Conservation (phyloP, 1,140 invertebrate species). For the Lucilia sericata region DNA sequence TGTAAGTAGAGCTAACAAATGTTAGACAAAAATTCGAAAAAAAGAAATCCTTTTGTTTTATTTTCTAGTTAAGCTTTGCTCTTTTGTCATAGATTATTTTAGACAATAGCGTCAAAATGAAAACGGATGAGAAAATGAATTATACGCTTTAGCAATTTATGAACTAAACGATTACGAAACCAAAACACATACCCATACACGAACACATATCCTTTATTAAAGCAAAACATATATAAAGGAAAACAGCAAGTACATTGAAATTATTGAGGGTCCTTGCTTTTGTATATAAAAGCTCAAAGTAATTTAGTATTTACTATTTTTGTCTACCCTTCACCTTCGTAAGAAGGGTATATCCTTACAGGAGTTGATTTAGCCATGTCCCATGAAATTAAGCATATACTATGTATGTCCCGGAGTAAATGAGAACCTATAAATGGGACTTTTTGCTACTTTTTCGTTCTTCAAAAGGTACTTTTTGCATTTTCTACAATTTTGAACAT, state of each 20-base stretch:
- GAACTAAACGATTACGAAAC: slow-evolving; percentile 39
- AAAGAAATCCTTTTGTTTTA: slow-evolving; percentile 13
- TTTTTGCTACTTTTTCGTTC: no score
- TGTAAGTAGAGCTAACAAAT: background rate
- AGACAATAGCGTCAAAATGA: slow-evolving; percentile 44
- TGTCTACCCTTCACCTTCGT: no score
- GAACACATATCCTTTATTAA: background rate
- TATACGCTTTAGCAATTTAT: slow-evolving; percentile 43
- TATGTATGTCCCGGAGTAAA: no score
- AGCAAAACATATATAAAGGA: slow-evolving; percentile 4
- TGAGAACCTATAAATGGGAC: no score
- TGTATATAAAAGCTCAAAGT: background rate
- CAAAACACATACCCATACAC: background rate
- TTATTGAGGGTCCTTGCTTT: background rate
- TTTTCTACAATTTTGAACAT: no score
- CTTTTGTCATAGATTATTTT: slow-evolving; percentile 43
- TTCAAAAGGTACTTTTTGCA: no score
- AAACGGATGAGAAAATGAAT: slow-evolving; percentile 43
- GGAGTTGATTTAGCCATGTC: no score
- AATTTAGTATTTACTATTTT: slow-evolving; percentile 8
- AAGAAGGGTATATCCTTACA: no score
- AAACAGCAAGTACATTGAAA: background rate
- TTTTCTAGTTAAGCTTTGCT: slow-evolving; percentile 36
- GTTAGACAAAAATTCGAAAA: background rate
- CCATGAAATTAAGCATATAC: no score